phyloP scores from a whole-genome alignment of 2,797 vertebrate genomes.

The Pseudopleuronectes americanus region DNA sequence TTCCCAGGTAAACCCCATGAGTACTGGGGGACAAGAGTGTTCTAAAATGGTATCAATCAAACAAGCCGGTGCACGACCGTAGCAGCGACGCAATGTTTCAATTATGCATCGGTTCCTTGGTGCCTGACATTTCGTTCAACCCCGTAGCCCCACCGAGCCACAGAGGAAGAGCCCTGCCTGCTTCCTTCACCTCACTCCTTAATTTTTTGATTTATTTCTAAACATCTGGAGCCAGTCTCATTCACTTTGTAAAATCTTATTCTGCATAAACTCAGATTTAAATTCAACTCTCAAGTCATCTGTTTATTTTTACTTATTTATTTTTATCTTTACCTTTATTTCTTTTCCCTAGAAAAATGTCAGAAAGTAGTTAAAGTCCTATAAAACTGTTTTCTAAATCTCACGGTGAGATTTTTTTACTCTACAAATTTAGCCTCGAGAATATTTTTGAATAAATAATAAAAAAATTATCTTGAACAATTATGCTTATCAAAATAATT shows the following conservation, averaged over 20 bases:
- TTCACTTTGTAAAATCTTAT: background rate
- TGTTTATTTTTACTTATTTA: background rate
- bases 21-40: constrained; percentile 76
- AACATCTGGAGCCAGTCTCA: constrained; percentile 26
- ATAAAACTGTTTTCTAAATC: background rate
- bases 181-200: constrained; percentile 58
- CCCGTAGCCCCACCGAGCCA: constrained; percentile 47
- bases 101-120: constrained; percentile 74
- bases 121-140: constrained; percentile 59
- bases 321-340: no score
- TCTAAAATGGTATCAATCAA: constrained; percentile 86
- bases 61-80: constrained; percentile 64
- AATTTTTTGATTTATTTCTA: constrained; percentile 41
- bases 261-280: background rate
- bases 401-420: background rate
- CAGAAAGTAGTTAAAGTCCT: background rate
- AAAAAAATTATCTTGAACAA: no score
- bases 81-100: constrained; percentile 76
- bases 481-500: no score
- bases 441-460: no score
- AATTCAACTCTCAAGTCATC: background rate
- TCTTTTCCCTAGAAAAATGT: background rate
- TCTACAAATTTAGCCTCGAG: no score
- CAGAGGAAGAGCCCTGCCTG: constrained; percentile 51
- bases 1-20: constrained; percentile 80